A percentile compares a stretch with the other conserved stretches of the same genome.
These are phyloP conservation scores for Eleginops maclovinus DNA, from an alignment of 2,113 vertebrate genomes.

Conservation along the genomic window DNA sequence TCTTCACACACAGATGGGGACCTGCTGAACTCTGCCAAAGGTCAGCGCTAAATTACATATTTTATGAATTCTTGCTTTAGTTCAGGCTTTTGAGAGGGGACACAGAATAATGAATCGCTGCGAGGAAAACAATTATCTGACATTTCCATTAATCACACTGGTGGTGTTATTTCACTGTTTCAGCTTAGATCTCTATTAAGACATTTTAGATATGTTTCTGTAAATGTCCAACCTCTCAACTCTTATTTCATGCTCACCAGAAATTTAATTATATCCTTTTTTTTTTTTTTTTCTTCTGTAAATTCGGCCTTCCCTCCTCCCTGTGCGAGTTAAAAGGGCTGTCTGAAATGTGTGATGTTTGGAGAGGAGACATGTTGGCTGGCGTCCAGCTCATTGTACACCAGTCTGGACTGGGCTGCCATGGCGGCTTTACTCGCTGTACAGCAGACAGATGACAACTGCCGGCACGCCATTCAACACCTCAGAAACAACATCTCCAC, in stretches of 20 bases:
- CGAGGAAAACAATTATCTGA: conserved; percentile 60
- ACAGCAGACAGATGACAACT: conserved; percentile 73
- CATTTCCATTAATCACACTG: conserved; percentile 62
- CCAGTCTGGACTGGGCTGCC: conserved; percentile 76
- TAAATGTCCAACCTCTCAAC: conserved; percentile 34
- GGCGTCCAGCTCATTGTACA: conserved; percentile 81
- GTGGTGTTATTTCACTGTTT: conserved; percentile 15
- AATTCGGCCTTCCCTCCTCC: conserved; percentile 46
- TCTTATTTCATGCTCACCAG: conserved; percentile 46
- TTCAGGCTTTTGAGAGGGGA: conserved; percentile 60
- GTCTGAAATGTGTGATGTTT: conserved; percentile 74
- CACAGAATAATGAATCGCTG: conserved; percentile 62
- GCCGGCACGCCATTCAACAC: conserved; percentile 61
- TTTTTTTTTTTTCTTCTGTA: conserved; percentile 19
- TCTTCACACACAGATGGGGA: conserved; percentile 95
- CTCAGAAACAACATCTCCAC: conserved; percentile 61
- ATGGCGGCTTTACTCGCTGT: conserved; percentile 65
- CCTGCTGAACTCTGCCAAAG: conserved; percentile 93
- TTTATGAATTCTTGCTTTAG: conserved; percentile 80
- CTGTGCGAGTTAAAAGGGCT: conserved; percentile 65
- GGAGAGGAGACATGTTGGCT: conserved; percentile 82
- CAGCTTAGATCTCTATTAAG: background rate
- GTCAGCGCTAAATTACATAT: conserved; percentile 88
- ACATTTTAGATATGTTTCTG: conserved; percentile 24
- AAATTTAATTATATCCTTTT: conserved; percentile 52